These are phyloP conservation scores for Chascanopsetta lugubris DNA, from an alignment of 2,113 vertebrate species.

Conservation along the genomic window DNA sequence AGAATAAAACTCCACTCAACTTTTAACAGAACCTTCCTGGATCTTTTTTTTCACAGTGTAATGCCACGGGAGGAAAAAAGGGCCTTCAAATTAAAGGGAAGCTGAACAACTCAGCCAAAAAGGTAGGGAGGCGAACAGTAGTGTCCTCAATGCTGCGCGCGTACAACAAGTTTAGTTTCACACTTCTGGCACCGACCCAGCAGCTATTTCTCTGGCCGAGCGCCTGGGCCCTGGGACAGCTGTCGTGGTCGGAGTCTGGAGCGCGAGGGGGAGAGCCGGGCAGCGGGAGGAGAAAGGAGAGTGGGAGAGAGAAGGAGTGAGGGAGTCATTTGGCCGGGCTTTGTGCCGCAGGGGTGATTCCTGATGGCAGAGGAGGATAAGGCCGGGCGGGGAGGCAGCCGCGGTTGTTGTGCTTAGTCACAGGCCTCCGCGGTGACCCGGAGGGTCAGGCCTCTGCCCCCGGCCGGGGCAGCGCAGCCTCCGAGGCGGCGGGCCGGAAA, in stretches of 20 bases:
- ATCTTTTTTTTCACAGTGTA: background rate
- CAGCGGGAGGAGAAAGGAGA: slow-evolving; percentile 54
- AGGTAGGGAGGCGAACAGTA: slow-evolving; percentile 37
- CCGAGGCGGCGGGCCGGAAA: slow-evolving; percentile 70
- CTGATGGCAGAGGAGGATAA: slow-evolving; percentile 70
- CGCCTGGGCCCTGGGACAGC: slow-evolving; percentile 69
- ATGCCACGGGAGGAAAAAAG: background rate
- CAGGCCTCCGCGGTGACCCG: slow-evolving; percentile 75
- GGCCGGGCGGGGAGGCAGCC: slow-evolving; percentile 45
- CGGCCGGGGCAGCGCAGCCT: slow-evolving; percentile 61
- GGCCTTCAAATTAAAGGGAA: slow-evolving; percentile 14
- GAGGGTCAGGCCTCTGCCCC: slow-evolving; percentile 71
- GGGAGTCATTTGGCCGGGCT: slow-evolving; percentile 60
- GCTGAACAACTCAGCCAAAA: slow-evolving; percentile 45
- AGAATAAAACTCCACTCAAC: slow-evolving; percentile 21
- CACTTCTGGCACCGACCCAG: slow-evolving; percentile 69
- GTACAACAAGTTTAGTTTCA: slow-evolving; percentile 66
- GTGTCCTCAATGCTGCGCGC: slow-evolving; percentile 46
- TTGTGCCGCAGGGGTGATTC: slow-evolving; percentile 69
- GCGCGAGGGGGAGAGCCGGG: slow-evolving; percentile 61
- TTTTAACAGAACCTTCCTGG: slow-evolving; percentile 8
- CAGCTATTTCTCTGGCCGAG: slow-evolving; percentile 64
- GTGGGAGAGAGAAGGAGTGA: slow-evolving; percentile 45
- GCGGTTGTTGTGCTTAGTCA: slow-evolving; percentile 76
- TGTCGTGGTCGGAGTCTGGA: slow-evolving; percentile 68